Evolutionary conservation across 1,140 invertebrate genomes (phyloP), one percentile per base, ranked within the genome.

Genomic region (Brachionus rubens): DNA sequence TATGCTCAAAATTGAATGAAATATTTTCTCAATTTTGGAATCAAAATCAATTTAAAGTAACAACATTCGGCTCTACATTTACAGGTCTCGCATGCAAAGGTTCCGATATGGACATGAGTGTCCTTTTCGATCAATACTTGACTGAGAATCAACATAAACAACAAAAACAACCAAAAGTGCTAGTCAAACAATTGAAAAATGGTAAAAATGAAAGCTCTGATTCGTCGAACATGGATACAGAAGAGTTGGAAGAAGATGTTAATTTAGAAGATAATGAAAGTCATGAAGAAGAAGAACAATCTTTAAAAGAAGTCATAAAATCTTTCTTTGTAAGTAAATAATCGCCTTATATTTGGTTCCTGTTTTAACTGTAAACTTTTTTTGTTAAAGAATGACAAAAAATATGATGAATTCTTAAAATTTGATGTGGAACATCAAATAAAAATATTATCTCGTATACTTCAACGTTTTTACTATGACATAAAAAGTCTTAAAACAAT

Each of bases 361-460:
- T 40, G 19, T 33, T 72, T 50, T 26, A 19, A 6, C 40, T 14
- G 30, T 12, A 26, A 7, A 7, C 10, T 12, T 33, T 72, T 52
- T 50, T 16, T 14, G 19, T 24, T 65, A 21, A 9, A 72, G 68
- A 72, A 72, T 72, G 68, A 72, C 33, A 48, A 54, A 50, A 36
- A 72, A 72, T 54, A 72, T 72, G 28, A 16, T n/a, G 68, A 72
- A 40, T 52, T 72, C 50, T 50, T 72, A 48, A 48, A 50, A 50
- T 72, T 72, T 54, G 68, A 72, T 36, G 9, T 54, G 19, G 68
- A 72, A 41, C 68, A 72, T 72, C 68, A 72, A 40, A 72, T 72
- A 10, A 72, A 72, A 50, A 40, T 72, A 14, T 19, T 72, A 12
- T 36, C 46, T 24, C 46, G 50, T 36, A 50, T 72, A 14, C 7